These are phyloP conservation scores for Marisa cornuarietis DNA, from an alignment of 1,140 invertebrate genomes.

Conservation along the genomic window DNA sequence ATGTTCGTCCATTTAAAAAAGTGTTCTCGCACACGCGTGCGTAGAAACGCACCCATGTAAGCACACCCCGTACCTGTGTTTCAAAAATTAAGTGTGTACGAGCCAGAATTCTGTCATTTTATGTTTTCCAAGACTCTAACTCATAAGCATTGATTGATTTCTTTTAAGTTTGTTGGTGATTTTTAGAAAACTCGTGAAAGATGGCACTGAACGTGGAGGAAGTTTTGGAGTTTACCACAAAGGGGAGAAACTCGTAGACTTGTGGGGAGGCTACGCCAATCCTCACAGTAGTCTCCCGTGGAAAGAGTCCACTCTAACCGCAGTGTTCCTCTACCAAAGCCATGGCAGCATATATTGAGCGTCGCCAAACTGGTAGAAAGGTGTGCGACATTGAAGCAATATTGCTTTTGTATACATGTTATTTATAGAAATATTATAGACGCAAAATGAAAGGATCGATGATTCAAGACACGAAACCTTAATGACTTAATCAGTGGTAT, in stretches of 20 bases:
- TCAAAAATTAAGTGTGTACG: too few relatives aligned
- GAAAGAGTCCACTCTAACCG: constrained; percentile 41
- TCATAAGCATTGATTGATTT: not conserved
- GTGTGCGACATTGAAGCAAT: constrained; percentile 22
- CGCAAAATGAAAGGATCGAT: too few relatives aligned
- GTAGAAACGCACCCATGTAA: too few relatives aligned
- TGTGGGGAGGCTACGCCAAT: constrained; percentile 65
- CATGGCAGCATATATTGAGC: constrained; percentile 58
- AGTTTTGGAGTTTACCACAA: constrained; percentile 44
- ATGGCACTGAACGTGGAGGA: constrained; percentile 31
- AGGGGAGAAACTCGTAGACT: constrained; percentile 54
- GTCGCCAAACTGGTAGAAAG: constrained; percentile 64
- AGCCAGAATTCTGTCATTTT: not conserved
- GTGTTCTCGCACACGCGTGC: too few relatives aligned
- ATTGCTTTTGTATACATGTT: not conserved
- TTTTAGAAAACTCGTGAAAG: constrained; percentile 33
- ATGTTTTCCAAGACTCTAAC: not conserved
- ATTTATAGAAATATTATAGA: not conserved
- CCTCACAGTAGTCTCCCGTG: constrained; percentile 33
- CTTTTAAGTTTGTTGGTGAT: constrained; percentile 5
- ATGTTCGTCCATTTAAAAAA: too few relatives aligned
- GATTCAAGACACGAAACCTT: too few relatives aligned
- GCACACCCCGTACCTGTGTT: too few relatives aligned
- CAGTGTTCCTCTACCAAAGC: constrained; percentile 51
- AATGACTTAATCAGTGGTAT: too few relatives aligned